phyloP scores from a whole-genome alignment of 1,140 invertebrate genomes.

The Stegodyphus mimosarum region DNA sequence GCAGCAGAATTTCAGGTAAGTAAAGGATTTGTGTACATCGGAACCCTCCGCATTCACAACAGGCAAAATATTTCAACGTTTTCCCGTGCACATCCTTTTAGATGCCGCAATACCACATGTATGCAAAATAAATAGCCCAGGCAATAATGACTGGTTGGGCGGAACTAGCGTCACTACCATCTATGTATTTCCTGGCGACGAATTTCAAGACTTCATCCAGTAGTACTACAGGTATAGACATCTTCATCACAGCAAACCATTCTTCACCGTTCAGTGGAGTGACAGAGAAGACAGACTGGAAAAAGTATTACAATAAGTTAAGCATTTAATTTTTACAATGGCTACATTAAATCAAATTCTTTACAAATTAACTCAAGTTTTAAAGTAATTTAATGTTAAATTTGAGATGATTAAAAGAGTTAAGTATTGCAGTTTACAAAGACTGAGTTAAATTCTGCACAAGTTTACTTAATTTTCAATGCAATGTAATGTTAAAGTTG shows the following conservation, averaged over 20 bases:
- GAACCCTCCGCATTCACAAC: slow-evolving; percentile 26
- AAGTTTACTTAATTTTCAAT: no score
- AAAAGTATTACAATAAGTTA: not conserved
- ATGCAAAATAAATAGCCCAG: slow-evolving; percentile 65
- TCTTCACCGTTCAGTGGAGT: slow-evolving; percentile 92
- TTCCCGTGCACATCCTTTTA: slow-evolving; percentile 56
- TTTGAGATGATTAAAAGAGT: no score
- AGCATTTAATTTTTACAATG: not conserved
- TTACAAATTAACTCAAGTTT: no score
- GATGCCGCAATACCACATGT: slow-evolving; percentile 63
- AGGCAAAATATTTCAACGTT: slow-evolving; percentile 8
- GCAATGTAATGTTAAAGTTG: no score
- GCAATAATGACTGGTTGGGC: slow-evolving; percentile 64
- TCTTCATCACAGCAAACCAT: slow-evolving; percentile 99
- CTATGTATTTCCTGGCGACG: slow-evolving; percentile 96
- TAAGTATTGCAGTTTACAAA: no score
- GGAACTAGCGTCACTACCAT: slow-evolving; percentile 73
- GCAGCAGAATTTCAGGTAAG: slow-evolving; percentile 4
- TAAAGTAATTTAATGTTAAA: no score
- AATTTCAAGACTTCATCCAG: slow-evolving; percentile 99
- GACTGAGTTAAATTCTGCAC: no score
- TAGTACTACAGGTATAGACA: slow-evolving; percentile 98
- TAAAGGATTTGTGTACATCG: not conserved
- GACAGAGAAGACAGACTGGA: slow-evolving; percentile 99
- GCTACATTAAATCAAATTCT: no score